Base-by-base conservation (phyloP, 2,797 vertebrate species). In the Glyptemys insculpta region DNA sequence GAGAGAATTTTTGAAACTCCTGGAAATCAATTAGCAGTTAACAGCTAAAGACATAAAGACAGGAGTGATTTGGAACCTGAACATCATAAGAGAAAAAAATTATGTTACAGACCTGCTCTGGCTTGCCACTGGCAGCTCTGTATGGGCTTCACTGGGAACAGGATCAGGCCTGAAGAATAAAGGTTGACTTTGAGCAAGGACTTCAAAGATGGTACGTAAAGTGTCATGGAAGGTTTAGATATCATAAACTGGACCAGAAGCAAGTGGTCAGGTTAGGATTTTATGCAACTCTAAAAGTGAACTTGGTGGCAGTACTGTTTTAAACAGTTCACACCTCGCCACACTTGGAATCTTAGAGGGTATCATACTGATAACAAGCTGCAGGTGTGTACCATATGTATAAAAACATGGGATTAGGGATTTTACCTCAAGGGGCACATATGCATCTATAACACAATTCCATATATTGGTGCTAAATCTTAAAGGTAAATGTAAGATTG, bases 321-420 rank as follows among this genome's bases (percentile, higher is more conserved):
- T 96, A 96, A 97, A 96, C 92, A 94, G 80, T 96, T 97, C 96
- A 92, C 97, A 97, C 97, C 92, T 97, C 96, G 96, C 41, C 21
- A 23, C 96, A 97, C 97, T 97, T 97, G 97, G 93, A 93, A 92
- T 93, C 91, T 93, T 52, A 5, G 37, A 37, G 47, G 83, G 6
- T 93, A 62, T 94, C 92, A 83, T 47, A 16, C 91, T 96, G 96
- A 96, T 94, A 94, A 95, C 82, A 94, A 87, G 92, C 49, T 80
- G 53, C 96, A 97, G 94, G 95, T 98, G 97, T 89, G 96, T 97
- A 97, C 95, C 98, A 98, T 97, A 98, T 98, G 98, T 96, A 87
- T 85, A 41, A 93, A 90, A 96, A 0, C 80, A 94, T 92, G 87
- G 90, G 93, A 56, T 88, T 93, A 74, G 82, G 88, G 92, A 85